phyloP scores from a whole-genome alignment of 2,797 vertebrate species.

The Peromyscus nudipes region DNA sequence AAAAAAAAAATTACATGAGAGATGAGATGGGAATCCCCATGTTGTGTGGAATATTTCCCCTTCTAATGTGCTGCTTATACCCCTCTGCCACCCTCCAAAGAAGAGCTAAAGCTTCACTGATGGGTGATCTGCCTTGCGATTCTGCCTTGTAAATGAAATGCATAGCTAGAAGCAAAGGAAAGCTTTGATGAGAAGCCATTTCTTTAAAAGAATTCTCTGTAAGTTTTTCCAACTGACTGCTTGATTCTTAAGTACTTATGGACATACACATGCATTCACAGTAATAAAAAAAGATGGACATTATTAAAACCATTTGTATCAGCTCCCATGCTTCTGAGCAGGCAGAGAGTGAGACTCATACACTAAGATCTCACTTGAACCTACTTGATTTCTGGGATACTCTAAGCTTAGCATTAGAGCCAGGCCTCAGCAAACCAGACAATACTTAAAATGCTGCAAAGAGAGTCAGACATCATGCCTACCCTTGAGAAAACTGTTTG shows the following conservation, averaged over 20 bases:
- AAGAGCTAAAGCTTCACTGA: background rate
- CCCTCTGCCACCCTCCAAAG: background rate
- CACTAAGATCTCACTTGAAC: background rate
- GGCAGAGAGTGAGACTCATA: background rate
- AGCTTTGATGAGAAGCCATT: background rate
- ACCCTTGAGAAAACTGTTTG: background rate
- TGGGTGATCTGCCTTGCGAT: background rate
- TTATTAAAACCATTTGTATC: background rate
- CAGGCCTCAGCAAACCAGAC: background rate
- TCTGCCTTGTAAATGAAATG: constrained; percentile 1
- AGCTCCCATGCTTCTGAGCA: background rate
- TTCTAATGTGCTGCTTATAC: background rate
- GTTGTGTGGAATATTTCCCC: background rate
- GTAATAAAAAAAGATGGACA: background rate
- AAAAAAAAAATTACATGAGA: constrained; percentile 41
- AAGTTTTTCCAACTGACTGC: background rate
- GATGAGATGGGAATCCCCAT: background rate
- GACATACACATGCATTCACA: background rate
- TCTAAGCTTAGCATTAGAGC: background rate
- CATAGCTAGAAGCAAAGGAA: constrained; percentile 26
- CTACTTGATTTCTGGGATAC: background rate
- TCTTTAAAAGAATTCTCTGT: background rate
- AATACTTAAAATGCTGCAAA: background rate
- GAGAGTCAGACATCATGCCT: background rate
- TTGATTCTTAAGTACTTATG: background rate